Conservation (phyloP, 2,888 invertebrate genomes). For the Noctua pronuba region DNA sequence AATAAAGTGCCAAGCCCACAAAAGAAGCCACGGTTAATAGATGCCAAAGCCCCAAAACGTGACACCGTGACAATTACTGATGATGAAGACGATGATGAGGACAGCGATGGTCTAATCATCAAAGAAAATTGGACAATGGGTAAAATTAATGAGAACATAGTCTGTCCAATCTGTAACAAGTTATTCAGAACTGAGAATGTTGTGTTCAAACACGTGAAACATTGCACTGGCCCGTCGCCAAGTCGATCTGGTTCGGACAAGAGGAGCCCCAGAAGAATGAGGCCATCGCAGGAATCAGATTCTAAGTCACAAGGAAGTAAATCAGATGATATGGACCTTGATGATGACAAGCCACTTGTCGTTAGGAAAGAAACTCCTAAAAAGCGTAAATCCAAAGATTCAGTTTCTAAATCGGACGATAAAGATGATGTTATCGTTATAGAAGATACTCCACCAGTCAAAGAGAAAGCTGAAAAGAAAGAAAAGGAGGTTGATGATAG, state of each 20-base stretch:
- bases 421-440: conserved; percentile 80
- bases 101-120: conserved; percentile 80
- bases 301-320: conserved; percentile 76
- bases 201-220: conserved; percentile 89
- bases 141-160: conserved; percentile 89
- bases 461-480: conserved; percentile 68
- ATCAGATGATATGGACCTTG: conserved; percentile 77
- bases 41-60: conserved; percentile 74
- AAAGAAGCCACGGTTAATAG: conserved; percentile 82
- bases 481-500: conserved; percentile 61
- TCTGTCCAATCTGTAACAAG: conserved; percentile 88
- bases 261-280: conserved; percentile 76
- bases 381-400: conserved; percentile 79
- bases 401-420: conserved; percentile 68
- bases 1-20: conserved; percentile 78
- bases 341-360: conserved; percentile 71
- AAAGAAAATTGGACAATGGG: conserved; percentile 89
- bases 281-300: conserved; percentile 80
- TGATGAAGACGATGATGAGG: conserved; percentile 72
- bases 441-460: conserved; percentile 80
- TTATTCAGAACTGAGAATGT: conserved; percentile 88
- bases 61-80: conserved; percentile 63
- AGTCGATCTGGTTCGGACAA: conserved; percentile 85
- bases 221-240: conserved; percentile 88
- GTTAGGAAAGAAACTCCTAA: conserved; percentile 70